phyloP scores from a whole-genome alignment of 2,888 invertebrate genomes.

The Gonocerus acuteangulatus region DNA sequence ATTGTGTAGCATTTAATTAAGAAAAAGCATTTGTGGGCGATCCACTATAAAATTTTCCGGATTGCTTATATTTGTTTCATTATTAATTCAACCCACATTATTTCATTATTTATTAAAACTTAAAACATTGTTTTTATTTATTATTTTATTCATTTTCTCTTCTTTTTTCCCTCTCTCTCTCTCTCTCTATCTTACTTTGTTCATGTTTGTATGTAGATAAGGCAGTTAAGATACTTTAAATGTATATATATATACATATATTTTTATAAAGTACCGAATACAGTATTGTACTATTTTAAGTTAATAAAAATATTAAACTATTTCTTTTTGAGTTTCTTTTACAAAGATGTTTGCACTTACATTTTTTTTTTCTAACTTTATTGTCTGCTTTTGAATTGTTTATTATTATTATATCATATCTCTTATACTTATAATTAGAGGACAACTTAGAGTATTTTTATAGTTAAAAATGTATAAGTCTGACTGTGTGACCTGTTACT shows the following conservation, averaged over 20 bases:
- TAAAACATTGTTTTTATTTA: no score
- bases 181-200: no score
- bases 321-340: slow-evolving; percentile 15
- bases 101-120: no score
- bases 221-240: slow-evolving; percentile 44
- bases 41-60: no score
- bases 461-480: slow-evolving; percentile 21
- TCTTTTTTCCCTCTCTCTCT: no score
- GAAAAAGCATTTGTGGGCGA: no score
- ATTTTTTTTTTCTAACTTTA: neutral
- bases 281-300: slow-evolving; percentile 26
- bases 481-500: slow-evolving; percentile 25
- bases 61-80: no score
- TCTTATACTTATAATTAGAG: neutral
- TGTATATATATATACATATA: slow-evolving; percentile 17
- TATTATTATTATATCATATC: slow-evolving; percentile 2
- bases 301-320: slow-evolving; percentile 11
- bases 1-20: no score
- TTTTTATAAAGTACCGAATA: slow-evolving; percentile 25
- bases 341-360: neutral
- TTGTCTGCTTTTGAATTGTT: neutral
- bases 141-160: no score
- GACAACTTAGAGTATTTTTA: slow-evolving; percentile 20
- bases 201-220: no score
- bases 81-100: no score